A percentile compares a stretch with the other conserved stretches of the same genome.
phyloP scores from a whole-genome alignment of 1,140 invertebrate genomes.

The Drosophila novamexicana region DNA sequence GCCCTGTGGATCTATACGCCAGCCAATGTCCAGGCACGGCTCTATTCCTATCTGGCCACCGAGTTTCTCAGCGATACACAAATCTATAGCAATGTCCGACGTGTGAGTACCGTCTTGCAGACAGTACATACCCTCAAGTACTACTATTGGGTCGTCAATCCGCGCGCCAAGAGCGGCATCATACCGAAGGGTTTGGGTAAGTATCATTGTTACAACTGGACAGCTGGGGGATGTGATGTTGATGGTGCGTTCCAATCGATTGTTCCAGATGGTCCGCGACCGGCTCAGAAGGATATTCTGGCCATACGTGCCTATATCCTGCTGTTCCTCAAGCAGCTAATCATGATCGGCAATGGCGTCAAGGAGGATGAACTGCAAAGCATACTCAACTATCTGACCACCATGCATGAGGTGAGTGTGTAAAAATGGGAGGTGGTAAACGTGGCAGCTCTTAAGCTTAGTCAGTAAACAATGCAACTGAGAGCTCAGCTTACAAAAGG shows the following conservation, averaged over 20 bases:
- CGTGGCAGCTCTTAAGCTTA: no score
- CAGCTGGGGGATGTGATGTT: no score
- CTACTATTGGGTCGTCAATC: constrained; percentile 99
- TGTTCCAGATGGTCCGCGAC: constrained; percentile 94
- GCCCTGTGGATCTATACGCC: constrained; percentile 99
- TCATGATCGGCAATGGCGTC: constrained; percentile 98
- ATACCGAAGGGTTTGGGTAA: constrained; percentile 96
- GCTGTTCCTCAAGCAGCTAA: constrained; percentile 97
- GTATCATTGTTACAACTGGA: constrained; percentile 48
- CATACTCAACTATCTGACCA: constrained; percentile 98
- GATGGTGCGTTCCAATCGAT: neutral
- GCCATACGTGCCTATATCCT: constrained; percentile 97
- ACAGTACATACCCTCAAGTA: constrained; percentile 99
- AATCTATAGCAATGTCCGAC: constrained; percentile 98
- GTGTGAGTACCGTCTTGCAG: constrained; percentile 98
- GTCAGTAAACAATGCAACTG: no score
- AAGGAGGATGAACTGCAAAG: constrained; percentile 99
- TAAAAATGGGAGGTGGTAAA: no score
- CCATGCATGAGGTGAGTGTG: constrained; percentile 94
- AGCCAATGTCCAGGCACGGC: constrained; percentile 96
- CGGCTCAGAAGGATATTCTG: constrained; percentile 96
- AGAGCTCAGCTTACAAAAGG: no score
- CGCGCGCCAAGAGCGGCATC: constrained; percentile 96
- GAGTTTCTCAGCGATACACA: constrained; percentile 99
- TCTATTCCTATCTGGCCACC: constrained; percentile 98